Evolutionary conservation across 2,888 invertebrate species (phyloP).

Genomic region (Andrena hattorfiana): DNA sequence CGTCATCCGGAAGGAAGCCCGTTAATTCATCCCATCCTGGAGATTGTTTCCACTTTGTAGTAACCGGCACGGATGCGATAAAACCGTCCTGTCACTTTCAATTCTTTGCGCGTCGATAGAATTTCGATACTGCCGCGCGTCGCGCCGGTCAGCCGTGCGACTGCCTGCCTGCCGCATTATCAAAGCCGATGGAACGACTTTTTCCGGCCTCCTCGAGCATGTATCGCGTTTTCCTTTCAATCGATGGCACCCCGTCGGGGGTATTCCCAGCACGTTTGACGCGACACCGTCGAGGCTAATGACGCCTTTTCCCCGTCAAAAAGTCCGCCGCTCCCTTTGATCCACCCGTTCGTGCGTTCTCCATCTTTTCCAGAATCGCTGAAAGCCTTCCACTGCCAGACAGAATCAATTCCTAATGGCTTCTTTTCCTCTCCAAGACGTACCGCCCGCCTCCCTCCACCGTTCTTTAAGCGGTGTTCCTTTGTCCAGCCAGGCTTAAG

Average conservation of each 20-base stretch:
- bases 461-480: conserved; percentile 10
- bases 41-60: conserved; percentile 31
- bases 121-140: conserved; percentile 25
- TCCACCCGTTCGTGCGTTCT: not conserved
- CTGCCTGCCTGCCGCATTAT: conserved; percentile 12
- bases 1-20: not conserved
- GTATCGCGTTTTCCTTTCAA: conserved; percentile 38
- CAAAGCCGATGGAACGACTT: conserved; percentile 27
- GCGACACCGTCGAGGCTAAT: conserved; percentile 53
- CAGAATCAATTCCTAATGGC: conserved; percentile 58
- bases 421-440: conserved; percentile 39
- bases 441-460: not conserved
- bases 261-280: conserved; percentile 44
- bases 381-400: conserved; percentile 35
- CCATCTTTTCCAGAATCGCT: conserved; percentile 1
- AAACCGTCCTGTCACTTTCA: conserved; percentile 22
- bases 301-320: conserved; percentile 36
- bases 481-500: conserved; percentile 38
- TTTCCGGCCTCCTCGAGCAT: not conserved
- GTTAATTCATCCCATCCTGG: conserved; percentile 36
- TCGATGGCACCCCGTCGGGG: conserved; percentile 2
- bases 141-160: not conserved
- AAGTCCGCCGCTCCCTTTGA: conserved; percentile 38
- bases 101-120: conserved; percentile 37
- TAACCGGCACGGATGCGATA: not conserved